phyloP scores from a whole-genome alignment of 2,888 invertebrate genomes.

The Coelinius sp. region DNA sequence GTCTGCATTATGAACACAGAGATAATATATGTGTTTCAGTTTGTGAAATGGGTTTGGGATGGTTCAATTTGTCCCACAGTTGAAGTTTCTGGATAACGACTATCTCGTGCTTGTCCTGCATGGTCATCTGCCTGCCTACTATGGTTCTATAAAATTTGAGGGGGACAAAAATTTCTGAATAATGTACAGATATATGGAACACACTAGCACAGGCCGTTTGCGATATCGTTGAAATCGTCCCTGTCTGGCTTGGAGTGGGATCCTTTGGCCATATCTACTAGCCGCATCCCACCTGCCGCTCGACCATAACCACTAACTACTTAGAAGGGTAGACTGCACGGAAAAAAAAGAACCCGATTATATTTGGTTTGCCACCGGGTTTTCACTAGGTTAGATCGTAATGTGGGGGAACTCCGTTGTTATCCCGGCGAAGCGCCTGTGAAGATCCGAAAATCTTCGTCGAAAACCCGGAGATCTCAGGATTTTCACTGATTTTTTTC shows the following conservation, averaged over 20 bases:
- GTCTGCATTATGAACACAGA: slow-evolving; percentile 1
- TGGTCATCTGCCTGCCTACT: not conserved
- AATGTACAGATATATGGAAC: not conserved
- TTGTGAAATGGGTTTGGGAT: not conserved
- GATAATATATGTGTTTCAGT: slow-evolving; percentile 6
- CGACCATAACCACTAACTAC: slow-evolving; percentile 41
- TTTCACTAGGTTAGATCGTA: too few relatives aligned
- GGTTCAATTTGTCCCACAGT: not conserved
- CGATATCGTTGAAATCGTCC: slow-evolving; percentile 35
- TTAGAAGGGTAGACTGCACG: not conserved
- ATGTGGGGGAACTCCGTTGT: too few relatives aligned
- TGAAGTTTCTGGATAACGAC: not conserved
- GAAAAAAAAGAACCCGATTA: too few relatives aligned
- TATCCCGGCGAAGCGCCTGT: too few relatives aligned
- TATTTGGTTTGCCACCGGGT: too few relatives aligned
- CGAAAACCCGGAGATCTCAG: too few relatives aligned
- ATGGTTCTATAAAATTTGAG: not conserved
- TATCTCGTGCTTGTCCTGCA: not conserved
- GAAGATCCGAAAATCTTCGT: too few relatives aligned
- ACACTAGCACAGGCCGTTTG: slow-evolving; percentile 20
- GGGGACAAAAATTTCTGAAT: not conserved
- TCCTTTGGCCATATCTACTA: slow-evolving; percentile 35
- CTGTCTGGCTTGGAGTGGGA: slow-evolving; percentile 34
- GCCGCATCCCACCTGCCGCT: slow-evolving; percentile 32
- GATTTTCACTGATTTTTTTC: too few relatives aligned